Evolutionary conservation across 2,797 vertebrate genomes (phyloP), one percentile per base, ranked within the genome.

Genomic region (Aselliscus stoliczkanus): DNA sequence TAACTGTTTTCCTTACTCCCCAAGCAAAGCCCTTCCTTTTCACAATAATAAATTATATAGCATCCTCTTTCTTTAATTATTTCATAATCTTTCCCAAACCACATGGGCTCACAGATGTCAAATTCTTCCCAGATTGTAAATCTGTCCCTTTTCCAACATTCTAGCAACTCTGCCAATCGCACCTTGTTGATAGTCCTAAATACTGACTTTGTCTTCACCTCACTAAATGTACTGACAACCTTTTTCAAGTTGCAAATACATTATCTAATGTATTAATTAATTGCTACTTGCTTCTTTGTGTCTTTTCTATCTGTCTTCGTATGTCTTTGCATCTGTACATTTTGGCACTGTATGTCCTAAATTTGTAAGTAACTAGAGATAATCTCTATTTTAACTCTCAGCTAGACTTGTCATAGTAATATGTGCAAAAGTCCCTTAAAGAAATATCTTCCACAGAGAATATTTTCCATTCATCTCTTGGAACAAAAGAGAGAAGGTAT

Each of bases 401-500:
- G 18, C 12, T 81, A 39, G 39, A 67, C 10, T 81, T 88, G 27
- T 67, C 76, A 47, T 3, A 89, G 54, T 58, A 56, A 50, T 58
- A 75, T 58, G 15, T 31, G 23, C 27, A 56, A 64, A 79, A 89
- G 52, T 79, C 42, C 39, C 23, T 92, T 73, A 86, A 93, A 90
- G 83, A 65, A 87, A 62, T 89, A 44, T 17, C 15, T 91, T 82
- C 91, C 11, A 2, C 31, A 25, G 47, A 23, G 34, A 82, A 76
- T 70, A 58, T 56, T 90, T 73, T 88, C 37, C 96, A 3, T 96
- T 80, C 47, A 56, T 83, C 44, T 70, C 37, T 69, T 89, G 84
- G 87, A 92, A 95, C 88, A 87, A 72, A 70, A 92, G 39, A 90
- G 64, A 92, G n/a, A 94, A 84, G 39, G 65, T n/a, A 7, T 93